Evolutionary conservation across 2,888 invertebrate species (phyloP), one percentile per base, ranked within the genome.

Genomic region (Corbicula japonica): DNA sequence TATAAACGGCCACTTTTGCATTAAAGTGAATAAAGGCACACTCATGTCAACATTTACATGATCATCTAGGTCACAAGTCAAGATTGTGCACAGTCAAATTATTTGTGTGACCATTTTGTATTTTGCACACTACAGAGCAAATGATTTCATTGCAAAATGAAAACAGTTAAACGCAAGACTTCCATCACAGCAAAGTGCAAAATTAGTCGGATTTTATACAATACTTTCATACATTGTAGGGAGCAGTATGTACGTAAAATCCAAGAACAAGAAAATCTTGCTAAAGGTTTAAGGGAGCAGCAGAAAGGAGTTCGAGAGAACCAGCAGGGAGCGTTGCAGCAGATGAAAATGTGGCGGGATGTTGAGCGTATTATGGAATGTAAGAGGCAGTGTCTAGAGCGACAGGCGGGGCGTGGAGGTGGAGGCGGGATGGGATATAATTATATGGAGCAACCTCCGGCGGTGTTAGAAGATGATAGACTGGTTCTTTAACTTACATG

Each of bases 211-310:
- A 60, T 34, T 32, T n/a, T 34, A 41, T 26, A 21, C 30, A 12
- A 44, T 50, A 18, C 15, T 44, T 23, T 48, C 52, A 1, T 56
- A 10, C 15, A n/a, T 28, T 94, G 92, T 93, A 96, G 96, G 93
- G 96, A 96, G 84, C 94, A 95, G 83, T 94, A 96, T 88, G 95
- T 94, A 87, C 94, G 94, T 83, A 95, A 95, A 89, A 95, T 96
- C 60, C 93, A 94, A 69, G 96, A 96, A 86, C 94, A 95, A 88
- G 96, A 96, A 92, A 95, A 93, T 80, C 85, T 94, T 21, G 94
- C 94, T 18, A 94, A 94, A 70, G 89, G 92, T 56, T 86, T 94
- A 58, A 85, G 93, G 23, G 94, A 94, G 76, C 92, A 92, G 72
- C 94, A 95, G 89, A 94, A 94, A 84, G 91, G 92, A 62, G 93